phyloP scores from a whole-genome alignment of 2,888 invertebrate genomes.

The Apocheima hispidaria region DNA sequence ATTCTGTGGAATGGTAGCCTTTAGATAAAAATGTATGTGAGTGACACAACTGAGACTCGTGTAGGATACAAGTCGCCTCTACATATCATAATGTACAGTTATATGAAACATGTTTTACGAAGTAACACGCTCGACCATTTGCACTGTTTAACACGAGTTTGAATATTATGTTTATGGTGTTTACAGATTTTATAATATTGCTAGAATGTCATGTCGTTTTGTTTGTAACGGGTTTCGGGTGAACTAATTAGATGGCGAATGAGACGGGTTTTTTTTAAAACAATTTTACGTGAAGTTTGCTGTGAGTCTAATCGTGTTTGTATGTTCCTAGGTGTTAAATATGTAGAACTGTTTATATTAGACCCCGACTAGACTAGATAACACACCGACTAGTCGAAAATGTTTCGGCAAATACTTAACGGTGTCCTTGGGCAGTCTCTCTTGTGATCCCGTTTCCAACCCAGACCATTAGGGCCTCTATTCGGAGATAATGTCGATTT shows the following conservation, averaged over 20 bases:
- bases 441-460: too few species aligned
- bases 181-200: conserved; percentile 41
- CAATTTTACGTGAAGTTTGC: conserved; percentile 35
- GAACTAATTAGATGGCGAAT: conserved; percentile 10
- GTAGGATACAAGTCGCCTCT: background rate
- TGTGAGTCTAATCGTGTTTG: too few species aligned
- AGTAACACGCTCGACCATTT: conserved; percentile 62
- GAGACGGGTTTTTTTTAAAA: conserved; percentile 16
- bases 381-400: too few species aligned
- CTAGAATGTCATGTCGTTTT: conserved; percentile 45
- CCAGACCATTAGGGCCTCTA: too few species aligned
- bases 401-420: too few species aligned
- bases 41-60: background rate
- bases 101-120: conserved; percentile 13
- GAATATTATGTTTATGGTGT: conserved; percentile 47
- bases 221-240: conserved; percentile 26
- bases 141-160: conserved; percentile 49
- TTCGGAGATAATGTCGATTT: too few species aligned
- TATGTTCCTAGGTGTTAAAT: too few species aligned
- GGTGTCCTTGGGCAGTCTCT: too few species aligned
- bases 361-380: too few species aligned
- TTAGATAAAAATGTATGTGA: background rate
- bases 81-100: background rate
- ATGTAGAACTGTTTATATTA: too few species aligned
- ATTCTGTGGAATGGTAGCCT: too few species aligned